phyloP scores from a whole-genome alignment of 2,113 vertebrate genomes.

The Pitta sordida region DNA sequence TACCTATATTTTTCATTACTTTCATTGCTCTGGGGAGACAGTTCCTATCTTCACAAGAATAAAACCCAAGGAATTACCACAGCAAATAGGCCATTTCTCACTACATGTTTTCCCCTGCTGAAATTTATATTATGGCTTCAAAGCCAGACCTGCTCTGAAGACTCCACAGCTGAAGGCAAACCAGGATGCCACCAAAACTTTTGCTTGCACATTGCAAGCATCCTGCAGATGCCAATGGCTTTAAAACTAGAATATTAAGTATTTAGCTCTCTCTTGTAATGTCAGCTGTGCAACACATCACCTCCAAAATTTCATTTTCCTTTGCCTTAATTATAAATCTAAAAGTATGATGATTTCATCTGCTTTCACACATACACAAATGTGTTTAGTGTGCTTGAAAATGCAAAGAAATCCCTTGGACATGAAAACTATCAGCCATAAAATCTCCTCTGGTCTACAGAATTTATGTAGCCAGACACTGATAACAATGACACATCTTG shows the following conservation, averaged over 20 bases:
- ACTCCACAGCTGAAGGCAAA: background rate
- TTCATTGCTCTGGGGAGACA: background rate
- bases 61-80: background rate
- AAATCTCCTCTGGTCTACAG: background rate
- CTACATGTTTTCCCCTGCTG: background rate
- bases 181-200: background rate
- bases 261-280: background rate
- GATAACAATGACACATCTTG: background rate
- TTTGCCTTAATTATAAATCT: background rate
- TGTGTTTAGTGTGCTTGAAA: background rate
- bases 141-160: background rate
- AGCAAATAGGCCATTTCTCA: background rate
- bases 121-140: background rate
- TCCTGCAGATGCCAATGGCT: background rate
- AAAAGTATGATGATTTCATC: background rate
- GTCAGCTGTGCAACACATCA: background rate
- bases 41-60: background rate
- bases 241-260: background rate
- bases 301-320: background rate
- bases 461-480: background rate
- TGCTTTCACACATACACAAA: background rate
- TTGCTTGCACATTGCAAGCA: background rate
- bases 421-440: background rate
- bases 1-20: background rate
- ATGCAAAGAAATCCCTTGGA: background rate